A percentile compares a stretch with the other conserved stretches of the same genome.
Conservation (phyloP, 2,113 vertebrate species). For the Nycticebus coucang region DNA sequence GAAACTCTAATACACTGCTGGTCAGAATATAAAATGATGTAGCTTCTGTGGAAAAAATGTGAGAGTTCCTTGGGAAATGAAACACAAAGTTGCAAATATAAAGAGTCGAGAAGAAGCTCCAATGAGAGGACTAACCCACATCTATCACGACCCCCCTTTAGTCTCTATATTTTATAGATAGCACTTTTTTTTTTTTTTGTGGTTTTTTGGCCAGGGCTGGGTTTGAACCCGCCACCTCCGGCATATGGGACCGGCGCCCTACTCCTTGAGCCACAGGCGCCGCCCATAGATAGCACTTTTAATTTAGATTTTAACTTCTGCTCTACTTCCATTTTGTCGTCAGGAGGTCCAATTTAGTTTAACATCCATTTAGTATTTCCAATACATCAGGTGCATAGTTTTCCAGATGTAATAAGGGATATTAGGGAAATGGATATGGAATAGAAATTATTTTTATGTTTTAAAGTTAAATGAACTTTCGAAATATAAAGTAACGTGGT, state of each 20-base stretch:
- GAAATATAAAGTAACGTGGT: not conserved
- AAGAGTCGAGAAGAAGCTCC: not conserved
- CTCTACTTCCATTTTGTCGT: not conserved
- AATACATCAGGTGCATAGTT: not conserved
- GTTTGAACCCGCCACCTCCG: too few species aligned
- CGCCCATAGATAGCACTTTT: not conserved
- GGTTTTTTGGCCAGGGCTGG: too few species aligned
- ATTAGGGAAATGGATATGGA: not conserved
- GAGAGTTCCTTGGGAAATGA: not conserved
- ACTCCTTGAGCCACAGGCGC: too few species aligned
- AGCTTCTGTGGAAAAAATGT: not conserved
- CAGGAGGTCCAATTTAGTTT: not conserved
- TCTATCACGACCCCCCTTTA: not conserved
- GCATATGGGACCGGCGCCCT: too few species aligned
- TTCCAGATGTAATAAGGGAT: not conserved
- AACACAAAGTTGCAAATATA: not conserved
- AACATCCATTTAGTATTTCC: not conserved
- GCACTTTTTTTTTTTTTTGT: too few species aligned
- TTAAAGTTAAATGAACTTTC: constrained; percentile 1
- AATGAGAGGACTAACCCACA: too few species aligned
- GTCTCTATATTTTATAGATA: not conserved
- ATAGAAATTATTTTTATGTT: not conserved
- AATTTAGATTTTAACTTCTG: not conserved
- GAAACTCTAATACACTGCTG: not conserved
- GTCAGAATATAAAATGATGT: not conserved